Evolutionary conservation across 2,113 vertebrate genomes (phyloP).

Genomic region (Tyto alba): DNA sequence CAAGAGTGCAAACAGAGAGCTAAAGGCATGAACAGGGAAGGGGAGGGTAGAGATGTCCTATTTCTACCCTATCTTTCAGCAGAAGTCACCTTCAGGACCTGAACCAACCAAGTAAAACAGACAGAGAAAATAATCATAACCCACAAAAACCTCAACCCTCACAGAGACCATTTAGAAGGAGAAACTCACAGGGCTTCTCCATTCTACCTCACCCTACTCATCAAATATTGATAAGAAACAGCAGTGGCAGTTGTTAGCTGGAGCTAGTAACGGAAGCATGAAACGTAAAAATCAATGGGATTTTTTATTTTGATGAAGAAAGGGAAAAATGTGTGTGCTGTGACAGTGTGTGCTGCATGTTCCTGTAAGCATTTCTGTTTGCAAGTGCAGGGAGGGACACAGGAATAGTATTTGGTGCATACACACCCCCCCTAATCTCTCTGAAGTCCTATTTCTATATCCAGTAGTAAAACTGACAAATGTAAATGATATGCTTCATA

Average conservation of each 20-base stretch:
- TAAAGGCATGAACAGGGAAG: not conserved
- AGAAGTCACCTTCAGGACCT: slow-evolving; percentile 40
- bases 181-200: slow-evolving; percentile 48
- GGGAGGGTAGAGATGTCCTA: not conserved
- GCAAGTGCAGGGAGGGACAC: not conserved
- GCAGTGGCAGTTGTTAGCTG: slow-evolving; percentile 42
- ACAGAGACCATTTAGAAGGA: slow-evolving; percentile 54
- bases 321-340: not conserved
- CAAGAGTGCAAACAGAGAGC: not conserved
- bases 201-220: slow-evolving; percentile 52
- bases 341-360: not conserved
- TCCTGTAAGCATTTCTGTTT: not conserved
- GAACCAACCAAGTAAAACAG: slow-evolving; percentile 14
- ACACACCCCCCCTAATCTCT: not conserved
- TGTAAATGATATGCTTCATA: fast-evolving
- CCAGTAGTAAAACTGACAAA: not conserved
- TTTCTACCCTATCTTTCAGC: not conserved
- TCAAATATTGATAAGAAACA: slow-evolving; percentile 64
- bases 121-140: slow-evolving; percentile 32
- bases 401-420: not conserved
- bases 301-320: slow-evolving; percentile 16
- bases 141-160: slow-evolving; percentile 65
- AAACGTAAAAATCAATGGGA: slow-evolving; percentile 57
- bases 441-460: not conserved
- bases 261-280: slow-evolving; percentile 43